Conservation (phyloP, 2,888 invertebrate species). For the Apoda limacodes region DNA sequence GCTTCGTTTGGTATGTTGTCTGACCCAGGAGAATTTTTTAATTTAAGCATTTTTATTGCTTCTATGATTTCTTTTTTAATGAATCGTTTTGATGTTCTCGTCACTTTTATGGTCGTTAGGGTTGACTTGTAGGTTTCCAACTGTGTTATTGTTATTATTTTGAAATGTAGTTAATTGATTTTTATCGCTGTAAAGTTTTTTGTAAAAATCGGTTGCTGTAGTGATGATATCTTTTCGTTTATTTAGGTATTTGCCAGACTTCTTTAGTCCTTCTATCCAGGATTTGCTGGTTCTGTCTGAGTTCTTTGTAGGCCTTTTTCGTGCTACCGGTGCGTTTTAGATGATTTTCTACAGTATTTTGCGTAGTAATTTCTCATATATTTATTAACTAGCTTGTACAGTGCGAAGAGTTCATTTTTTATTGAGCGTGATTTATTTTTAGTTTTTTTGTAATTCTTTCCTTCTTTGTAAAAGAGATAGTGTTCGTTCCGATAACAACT, state of each 20-base stretch:
- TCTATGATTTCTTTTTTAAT: conserved; percentile 9
- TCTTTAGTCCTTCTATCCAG: conserved; percentile 16
- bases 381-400: conserved; percentile 11
- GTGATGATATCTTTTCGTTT: conserved; percentile 8
- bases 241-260: not conserved
- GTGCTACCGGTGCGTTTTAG: conserved; percentile 5
- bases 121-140: no score
- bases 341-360: conserved; percentile 10
- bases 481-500: conserved; percentile 7
- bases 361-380: conserved; percentile 11
- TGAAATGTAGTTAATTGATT: no score
- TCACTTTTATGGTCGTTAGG: no score
- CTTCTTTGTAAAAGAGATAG: conserved; percentile 5
- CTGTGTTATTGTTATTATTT: no score
- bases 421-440: conserved; percentile 11
- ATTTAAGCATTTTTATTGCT: conserved; percentile 7
- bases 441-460: conserved; percentile 9
- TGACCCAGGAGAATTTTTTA: conserved; percentile 10
- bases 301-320: conserved; percentile 14
- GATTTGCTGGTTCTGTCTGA: conserved; percentile 13
- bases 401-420: conserved; percentile 11
- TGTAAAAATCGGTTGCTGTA: conserved; percentile 11
- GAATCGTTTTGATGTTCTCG: no score
- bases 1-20: conserved; percentile 11
- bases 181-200: conserved; percentile 8